Percentiles rank a stretch among this genome's conserved stretches.
These are phyloP conservation scores for Pontoporia blainvillei DNA, from an alignment of 2,113 vertebrate species.

Conservation along the genomic window DNA sequence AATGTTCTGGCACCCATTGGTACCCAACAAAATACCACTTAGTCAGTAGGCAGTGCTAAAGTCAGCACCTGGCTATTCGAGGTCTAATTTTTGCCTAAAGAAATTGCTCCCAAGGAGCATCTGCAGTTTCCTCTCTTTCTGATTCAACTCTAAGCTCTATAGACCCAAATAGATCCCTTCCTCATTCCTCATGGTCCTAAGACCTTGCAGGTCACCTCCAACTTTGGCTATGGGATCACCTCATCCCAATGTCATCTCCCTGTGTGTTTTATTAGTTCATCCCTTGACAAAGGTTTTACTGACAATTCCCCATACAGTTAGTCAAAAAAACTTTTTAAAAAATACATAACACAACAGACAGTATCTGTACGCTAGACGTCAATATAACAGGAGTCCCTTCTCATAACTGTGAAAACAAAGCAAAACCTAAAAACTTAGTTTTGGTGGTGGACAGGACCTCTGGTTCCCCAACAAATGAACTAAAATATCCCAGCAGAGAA, in stretches of 20 bases:
- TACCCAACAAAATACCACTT: background rate
- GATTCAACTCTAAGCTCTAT: background rate
- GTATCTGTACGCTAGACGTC: conserved; percentile 75
- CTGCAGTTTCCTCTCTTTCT: background rate
- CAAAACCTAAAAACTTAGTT: conserved; percentile 65
- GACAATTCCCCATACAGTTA: conserved; percentile 80
- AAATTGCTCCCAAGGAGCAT: background rate
- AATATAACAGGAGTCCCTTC: conserved; percentile 77
- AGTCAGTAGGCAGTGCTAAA: background rate
- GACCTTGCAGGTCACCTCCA: background rate
- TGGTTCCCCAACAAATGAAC: background rate
- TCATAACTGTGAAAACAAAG: conserved; percentile 77
- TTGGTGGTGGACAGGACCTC: background rate
- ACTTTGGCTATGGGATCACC: background rate
- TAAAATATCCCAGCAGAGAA: conserved; percentile 63
- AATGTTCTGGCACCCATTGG: background rate
- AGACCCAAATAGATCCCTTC: background rate
- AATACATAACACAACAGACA: conserved; percentile 78
- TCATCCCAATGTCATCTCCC: background rate
- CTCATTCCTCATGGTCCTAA: background rate
- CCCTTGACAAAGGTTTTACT: conserved; percentile 81
- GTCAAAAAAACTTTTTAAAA: conserved; percentile 58
- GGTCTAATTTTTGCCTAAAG: background rate
- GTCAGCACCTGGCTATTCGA: background rate
- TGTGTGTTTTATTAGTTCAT: conserved; percentile 58